Evolutionary conservation across 2,113 vertebrate genomes (phyloP), one percentile per base, ranked within the genome.

Genomic region (Rhadina sibilatrix): DNA sequence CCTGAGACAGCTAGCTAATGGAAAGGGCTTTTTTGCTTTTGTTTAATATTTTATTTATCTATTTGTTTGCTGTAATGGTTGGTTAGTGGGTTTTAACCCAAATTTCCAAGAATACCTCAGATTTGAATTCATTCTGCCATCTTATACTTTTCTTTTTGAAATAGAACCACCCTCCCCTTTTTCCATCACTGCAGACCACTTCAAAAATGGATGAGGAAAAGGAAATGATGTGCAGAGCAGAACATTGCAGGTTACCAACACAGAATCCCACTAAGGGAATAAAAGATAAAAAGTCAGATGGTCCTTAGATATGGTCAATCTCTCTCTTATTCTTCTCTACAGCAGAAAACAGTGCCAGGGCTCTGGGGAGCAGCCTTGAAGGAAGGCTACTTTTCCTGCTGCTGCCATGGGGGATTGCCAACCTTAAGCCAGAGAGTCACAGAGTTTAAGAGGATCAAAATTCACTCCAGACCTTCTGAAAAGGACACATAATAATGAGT

Each of bases 21-120:
- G 74, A 89, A 93, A 87, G 54, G 42, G 64, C 9, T 65, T 86
- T 38, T 61, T 60, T 78, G 15, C 4, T 57, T 42, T 71, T 50
- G 42, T 54, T 84, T 78, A 78, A 89, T 91, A n/a, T 95, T 75
- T 94, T 85, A 79, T 90, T 91, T 87, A 82, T 68, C 56, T 90
- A 35, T 80, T 87, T 81, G 24, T 89, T 95, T 90, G 40, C 22
- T 61, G 10, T 79, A 85, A 31, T 57, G 31, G 9, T 47, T 81
- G 47, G 44, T 66, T 90, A 53, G 69, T 54, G 59, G 5, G 8
- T 89, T 94, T 93, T 63, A 83, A 91, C 16, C 20, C 33, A 24
- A 33, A 75, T 79, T 87, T 90, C 44, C 42, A 81, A 71, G n/a
- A 40, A 28, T 40, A 37, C 7, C 28, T 17, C n/a, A 74, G 49